phyloP scores from a whole-genome alignment of 2,888 invertebrate genomes.

The Amphipoea oculea region DNA sequence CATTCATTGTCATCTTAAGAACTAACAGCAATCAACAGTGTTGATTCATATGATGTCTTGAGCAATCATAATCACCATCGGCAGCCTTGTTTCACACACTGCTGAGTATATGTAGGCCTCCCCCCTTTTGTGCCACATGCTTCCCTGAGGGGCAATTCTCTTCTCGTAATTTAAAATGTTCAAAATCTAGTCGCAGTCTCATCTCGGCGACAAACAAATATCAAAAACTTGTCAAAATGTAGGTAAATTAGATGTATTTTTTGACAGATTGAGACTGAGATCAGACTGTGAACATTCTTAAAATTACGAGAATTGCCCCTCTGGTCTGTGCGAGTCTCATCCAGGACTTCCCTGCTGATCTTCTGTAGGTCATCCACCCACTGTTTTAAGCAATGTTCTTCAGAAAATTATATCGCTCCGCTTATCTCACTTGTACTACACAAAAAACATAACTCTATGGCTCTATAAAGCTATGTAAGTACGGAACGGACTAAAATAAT shows the following conservation, averaged over 20 bases:
- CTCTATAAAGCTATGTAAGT: constrained; percentile 73
- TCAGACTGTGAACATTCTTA: too few relatives aligned
- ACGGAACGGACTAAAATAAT: constrained; percentile 78
- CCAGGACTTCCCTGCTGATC: neutral
- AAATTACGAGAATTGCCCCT: too few relatives aligned
- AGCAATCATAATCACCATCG: neutral
- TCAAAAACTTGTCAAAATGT: too few relatives aligned
- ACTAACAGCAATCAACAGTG: neutral
- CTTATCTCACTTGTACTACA: constrained; percentile 60
- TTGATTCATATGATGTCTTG: neutral
- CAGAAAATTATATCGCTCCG: constrained; percentile 7
- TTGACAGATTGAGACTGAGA: too few relatives aligned
- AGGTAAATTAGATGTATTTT: too few relatives aligned
- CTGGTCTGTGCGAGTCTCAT: neutral
- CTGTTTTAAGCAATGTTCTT: neutral
- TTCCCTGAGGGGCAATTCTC: too few relatives aligned
- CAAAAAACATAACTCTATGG: constrained; percentile 68
- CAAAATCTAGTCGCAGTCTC: too few relatives aligned
- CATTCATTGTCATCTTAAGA: neutral
- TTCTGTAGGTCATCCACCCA: neutral
- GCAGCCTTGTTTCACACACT: neutral
- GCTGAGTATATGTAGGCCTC: neutral
- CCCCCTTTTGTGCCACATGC: neutral
- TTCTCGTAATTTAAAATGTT: too few relatives aligned
- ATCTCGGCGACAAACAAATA: too few relatives aligned